Evolutionary conservation across 2,888 invertebrate species (phyloP).

Genomic region (Tachina fera): DNA sequence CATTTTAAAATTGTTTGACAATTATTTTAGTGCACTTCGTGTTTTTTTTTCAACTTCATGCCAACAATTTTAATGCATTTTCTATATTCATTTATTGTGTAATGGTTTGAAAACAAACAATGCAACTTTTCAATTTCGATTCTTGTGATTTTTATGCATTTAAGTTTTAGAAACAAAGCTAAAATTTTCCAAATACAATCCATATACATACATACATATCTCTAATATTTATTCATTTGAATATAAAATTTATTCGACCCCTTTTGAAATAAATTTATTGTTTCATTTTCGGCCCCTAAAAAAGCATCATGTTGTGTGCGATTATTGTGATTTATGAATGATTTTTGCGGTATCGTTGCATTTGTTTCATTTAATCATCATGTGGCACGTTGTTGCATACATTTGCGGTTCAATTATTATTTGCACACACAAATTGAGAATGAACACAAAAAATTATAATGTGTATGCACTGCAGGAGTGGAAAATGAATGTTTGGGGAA

Average conservation of each 20-base stretch:
- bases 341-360: conserved; percentile 24
- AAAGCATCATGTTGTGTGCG: conserved; percentile 42
- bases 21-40: too few relatives aligned
- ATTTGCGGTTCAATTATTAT: conserved; percentile 12
- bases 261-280: conserved; percentile 24
- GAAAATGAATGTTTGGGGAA: background rate
- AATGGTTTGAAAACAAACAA: background rate
- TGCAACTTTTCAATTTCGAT: background rate
- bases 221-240: background rate
- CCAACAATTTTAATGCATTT: background rate
- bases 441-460: background rate
- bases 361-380: conserved; percentile 44
- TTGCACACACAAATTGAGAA: background rate
- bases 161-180: background rate
- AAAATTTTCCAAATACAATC: background rate
- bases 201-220: too few relatives aligned
- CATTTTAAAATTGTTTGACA: background rate
- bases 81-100: background rate
- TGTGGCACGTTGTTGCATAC: conserved; percentile 20
- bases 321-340: conserved; percentile 61
- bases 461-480: background rate
- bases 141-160: background rate
- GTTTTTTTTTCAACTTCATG: too few relatives aligned
- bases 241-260: conserved; percentile 14
- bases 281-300: conserved; percentile 34